A percentile compares a stretch with the other conserved stretches of the same genome.
These are phyloP conservation scores for Sciaenops ocellatus DNA, from an alignment of 2,797 vertebrate species.

Conservation along the genomic window DNA sequence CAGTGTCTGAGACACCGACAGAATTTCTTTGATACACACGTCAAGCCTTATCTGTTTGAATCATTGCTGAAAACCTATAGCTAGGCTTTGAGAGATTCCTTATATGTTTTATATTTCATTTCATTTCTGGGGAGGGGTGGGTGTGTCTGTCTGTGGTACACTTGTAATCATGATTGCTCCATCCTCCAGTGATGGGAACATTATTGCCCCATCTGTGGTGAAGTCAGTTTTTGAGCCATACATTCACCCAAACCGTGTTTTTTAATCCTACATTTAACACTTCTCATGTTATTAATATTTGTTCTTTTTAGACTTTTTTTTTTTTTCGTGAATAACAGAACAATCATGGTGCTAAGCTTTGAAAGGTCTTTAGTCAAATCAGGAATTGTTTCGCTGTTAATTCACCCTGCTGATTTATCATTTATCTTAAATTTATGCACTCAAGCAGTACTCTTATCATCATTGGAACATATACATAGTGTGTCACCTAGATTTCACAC, in stretches of 20 bases:
- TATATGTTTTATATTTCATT: constrained; percentile 24
- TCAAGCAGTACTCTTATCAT: constrained; percentile 47
- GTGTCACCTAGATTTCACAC: constrained; percentile 35
- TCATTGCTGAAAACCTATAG: constrained; percentile 59
- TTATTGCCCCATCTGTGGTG: constrained; percentile 57
- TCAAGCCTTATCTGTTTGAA: constrained; percentile 81
- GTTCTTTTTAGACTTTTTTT: constrained; percentile 47
- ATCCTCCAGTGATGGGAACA: constrained; percentile 65
- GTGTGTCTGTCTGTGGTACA: constrained; percentile 46
- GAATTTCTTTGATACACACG: constrained; percentile 62
- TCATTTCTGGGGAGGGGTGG: constrained; percentile 26
- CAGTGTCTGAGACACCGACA: constrained; percentile 47
- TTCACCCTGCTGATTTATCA: constrained; percentile 65
- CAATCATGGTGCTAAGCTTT: constrained; percentile 83
- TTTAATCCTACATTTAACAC: constrained; percentile 60
- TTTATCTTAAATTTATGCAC: constrained; percentile 60
- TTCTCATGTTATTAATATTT: constrained; percentile 41
- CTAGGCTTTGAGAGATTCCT: constrained; percentile 61
- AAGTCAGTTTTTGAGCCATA: constrained; percentile 75
- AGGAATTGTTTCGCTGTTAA: constrained; percentile 70
- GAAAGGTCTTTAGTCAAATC: constrained; percentile 62
- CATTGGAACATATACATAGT: not conserved
- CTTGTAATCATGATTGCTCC: constrained; percentile 68
- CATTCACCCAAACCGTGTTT: constrained; percentile 59
- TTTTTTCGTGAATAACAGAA: constrained; percentile 48